Conservation (phyloP, 2,797 vertebrate species). For the Melopsittacus undulatus region DNA sequence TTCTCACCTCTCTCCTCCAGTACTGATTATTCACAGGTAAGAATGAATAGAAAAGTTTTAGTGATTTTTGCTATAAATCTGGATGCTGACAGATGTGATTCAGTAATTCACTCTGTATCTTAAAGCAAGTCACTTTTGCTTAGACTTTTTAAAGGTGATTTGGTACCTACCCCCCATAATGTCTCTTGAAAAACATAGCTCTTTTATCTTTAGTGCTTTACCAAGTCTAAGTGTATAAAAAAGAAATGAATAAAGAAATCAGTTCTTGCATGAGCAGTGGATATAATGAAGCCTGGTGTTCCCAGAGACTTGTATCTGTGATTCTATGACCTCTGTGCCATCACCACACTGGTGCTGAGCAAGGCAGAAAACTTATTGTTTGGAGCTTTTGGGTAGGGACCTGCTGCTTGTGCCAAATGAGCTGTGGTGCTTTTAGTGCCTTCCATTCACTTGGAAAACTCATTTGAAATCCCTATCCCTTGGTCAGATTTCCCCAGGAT, state of each 20-base stretch:
- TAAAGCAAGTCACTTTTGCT: neutral
- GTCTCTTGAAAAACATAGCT: neutral
- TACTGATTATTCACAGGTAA: slow-evolving; percentile 35
- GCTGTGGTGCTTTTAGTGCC: neutral
- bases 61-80: neutral
- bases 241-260: neutral
- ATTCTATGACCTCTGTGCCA: neutral
- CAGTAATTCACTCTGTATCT: neutral
- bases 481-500: accelerated
- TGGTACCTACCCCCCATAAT: neutral
- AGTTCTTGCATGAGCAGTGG: neutral
- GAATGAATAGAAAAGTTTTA: neutral
- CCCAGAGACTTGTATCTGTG: neutral
- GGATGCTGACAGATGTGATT: neutral
- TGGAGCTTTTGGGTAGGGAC: neutral
- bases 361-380: neutral
- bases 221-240: neutral
- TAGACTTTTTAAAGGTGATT: neutral
- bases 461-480: neutral
- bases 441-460: neutral
- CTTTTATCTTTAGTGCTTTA: neutral
- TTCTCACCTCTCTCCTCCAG: neutral
- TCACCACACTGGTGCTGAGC: neutral
- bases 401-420: neutral
- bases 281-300: neutral